Conservation (phyloP, 2,888 invertebrate genomes). For the Pristionchus fissidentatus region DNA sequence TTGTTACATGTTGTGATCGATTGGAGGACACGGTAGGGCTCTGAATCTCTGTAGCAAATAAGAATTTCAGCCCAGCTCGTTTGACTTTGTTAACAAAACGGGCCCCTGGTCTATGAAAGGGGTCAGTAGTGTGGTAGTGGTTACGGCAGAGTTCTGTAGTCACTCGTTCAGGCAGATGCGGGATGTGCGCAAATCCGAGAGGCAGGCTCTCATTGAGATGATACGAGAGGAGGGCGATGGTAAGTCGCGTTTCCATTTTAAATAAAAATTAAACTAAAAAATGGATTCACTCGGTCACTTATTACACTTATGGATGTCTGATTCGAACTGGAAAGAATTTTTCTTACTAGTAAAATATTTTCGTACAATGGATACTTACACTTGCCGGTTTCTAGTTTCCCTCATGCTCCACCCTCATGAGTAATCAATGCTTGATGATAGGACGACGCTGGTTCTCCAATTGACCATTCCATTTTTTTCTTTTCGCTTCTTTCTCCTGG, state of each 20-base stretch:
- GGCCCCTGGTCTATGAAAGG: no score
- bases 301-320: not conserved
- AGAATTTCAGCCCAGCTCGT: not conserved
- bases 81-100: not conserved
- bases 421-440: no score
- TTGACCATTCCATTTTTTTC: no score
- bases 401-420: no score
- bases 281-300: no score
- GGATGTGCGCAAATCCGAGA: conserved; percentile 53
- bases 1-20: not conserved
- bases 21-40: not conserved
- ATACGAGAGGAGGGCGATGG: conserved; percentile 59
- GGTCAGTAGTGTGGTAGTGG: not conserved
- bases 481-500: no score
- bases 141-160: not conserved
- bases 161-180: conserved; percentile 51
- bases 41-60: not conserved
- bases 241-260: conserved; percentile 46
- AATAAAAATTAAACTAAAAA: no score
- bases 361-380: no score
- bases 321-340: no score
- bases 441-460: no score
- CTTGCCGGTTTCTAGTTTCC: no score
- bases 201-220: conserved; percentile 52
- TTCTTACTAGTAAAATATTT: no score